Evolutionary conservation across 2,888 invertebrate genomes (phyloP).

Genomic region (Cosmopolites sordidus): DNA sequence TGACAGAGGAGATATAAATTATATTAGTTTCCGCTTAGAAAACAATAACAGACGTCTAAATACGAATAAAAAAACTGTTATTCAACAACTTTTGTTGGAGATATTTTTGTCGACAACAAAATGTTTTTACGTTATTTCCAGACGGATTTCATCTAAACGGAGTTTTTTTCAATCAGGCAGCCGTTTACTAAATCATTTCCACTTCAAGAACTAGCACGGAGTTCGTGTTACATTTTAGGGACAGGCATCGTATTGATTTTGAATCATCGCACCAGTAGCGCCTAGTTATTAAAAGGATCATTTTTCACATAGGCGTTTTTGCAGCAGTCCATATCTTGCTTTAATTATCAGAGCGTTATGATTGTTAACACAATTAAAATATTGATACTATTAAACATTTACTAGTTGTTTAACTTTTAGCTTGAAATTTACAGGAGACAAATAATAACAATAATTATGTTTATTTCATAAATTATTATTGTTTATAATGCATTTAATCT

Average conservation of each 20-base stretch:
- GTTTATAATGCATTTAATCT: too few relatives aligned
- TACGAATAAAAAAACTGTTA: neutral
- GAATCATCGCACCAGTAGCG: neutral
- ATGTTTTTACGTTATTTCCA: slow-evolving; percentile 1
- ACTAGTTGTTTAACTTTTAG: too few relatives aligned
- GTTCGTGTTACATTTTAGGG: slow-evolving; percentile 7
- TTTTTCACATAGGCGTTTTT: slow-evolving; percentile 3
- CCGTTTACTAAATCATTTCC: slow-evolving; percentile 9
- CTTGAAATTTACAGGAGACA: too few relatives aligned
- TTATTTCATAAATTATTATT: too few relatives aligned
- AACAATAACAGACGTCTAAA: neutral
- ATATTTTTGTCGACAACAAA: slow-evolving; percentile 1
- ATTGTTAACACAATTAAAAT: too few relatives aligned
- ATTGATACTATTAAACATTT: too few relatives aligned
- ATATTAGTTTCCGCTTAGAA: neutral
- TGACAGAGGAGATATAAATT: neutral
- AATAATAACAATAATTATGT: too few relatives aligned
- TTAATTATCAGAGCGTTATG: too few relatives aligned
- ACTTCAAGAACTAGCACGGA: slow-evolving; percentile 4
- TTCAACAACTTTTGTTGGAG: neutral
- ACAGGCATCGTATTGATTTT: slow-evolving; percentile 5
- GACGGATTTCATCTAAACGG: neutral
- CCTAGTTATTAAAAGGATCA: neutral
- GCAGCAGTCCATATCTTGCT: too few relatives aligned
- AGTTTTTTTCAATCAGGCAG: slow-evolving; percentile 1